Base-by-base conservation (phyloP, 2,113 vertebrate species). In the Muntiacus muntjak region DNA sequence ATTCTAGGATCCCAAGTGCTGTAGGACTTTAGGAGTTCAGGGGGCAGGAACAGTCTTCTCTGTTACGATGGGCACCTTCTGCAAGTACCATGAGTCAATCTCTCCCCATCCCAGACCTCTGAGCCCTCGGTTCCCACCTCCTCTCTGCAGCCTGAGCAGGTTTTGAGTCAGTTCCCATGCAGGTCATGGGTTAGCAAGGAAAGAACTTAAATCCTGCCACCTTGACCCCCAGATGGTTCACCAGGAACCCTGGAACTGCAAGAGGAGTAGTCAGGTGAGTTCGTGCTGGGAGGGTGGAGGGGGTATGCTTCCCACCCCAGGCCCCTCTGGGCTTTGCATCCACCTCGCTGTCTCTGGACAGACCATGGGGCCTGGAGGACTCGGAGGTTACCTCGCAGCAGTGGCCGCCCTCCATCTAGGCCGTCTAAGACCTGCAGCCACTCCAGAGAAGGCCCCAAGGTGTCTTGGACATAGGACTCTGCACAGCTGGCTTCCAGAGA, bases 31-130 rank as follows among this genome's bases (percentile, higher is more conserved):
- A 55, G 52, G 55, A 33, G 83, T 4, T 76, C 40, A 43, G 71
- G 23, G 10, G 40, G 45, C 4, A 17, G 57, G 17, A 17, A 30
- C 43, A 11, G 54, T 62, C 83, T 40, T 89, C 36, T 43, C 17
- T 43, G 45, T 30, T 57, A 26, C 3, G 2, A 2, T 2, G 17
- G 50, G 17, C n/a, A 28, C 33, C 55, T 28, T 45, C 40, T 2
- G 0, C 1, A 13, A 60, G 0, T 7, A 2, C 0, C 12, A 6
- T 4, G 36, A 45, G 43, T 19, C 54, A 40, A 8, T 36, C n/a
- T 81, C 83, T 83, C 50, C 55, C 47, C 26, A 33, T 15, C 17
- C 16, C 11, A 3, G 40, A 47, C 19, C 33, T 87, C 87, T 36
- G n/a, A 33, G 74, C 36, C 43, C 19, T 85, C 26, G 16, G 3